phyloP scores from a whole-genome alignment of 2,797 vertebrate genomes.

The Geotrypetes seraphini region DNA sequence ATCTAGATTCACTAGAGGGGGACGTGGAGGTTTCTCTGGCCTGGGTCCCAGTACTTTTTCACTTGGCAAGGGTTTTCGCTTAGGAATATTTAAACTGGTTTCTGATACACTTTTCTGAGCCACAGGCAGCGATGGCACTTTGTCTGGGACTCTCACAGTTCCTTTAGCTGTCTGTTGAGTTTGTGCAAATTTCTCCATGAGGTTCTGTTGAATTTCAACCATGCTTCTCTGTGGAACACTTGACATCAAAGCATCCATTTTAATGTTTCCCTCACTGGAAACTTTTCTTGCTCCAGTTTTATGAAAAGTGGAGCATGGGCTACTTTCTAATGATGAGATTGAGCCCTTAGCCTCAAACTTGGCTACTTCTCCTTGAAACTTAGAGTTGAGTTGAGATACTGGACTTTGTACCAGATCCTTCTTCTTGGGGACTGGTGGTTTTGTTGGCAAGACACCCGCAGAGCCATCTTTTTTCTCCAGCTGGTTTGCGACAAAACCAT shows the following conservation, averaged over 20 bases:
- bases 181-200: not conserved
- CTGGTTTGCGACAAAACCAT: not conserved
- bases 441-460: constrained; percentile 3
- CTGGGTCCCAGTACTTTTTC: constrained; percentile 20
- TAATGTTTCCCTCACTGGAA: constrained; percentile 26
- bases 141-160: not conserved
- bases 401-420: not conserved
- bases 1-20: constrained; percentile 51
- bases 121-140: not conserved
- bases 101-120: constrained; percentile 28
- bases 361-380: not conserved
- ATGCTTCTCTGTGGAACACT: no score
- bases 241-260: constrained; percentile 47
- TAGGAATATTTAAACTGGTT: constrained; percentile 40
- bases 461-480: constrained; percentile 13
- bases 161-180: not conserved
- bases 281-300: not conserved
- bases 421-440: constrained; percentile 4
- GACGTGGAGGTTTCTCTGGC: constrained; percentile 60
- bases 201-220: no score
- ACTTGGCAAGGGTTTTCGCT: constrained; percentile 49
- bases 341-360: not conserved
- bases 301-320: no score
- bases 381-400: not conserved
- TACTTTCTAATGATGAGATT: no score